Base-by-base conservation (phyloP, 2,113 vertebrate genomes). In the Caranx ignobilis region DNA sequence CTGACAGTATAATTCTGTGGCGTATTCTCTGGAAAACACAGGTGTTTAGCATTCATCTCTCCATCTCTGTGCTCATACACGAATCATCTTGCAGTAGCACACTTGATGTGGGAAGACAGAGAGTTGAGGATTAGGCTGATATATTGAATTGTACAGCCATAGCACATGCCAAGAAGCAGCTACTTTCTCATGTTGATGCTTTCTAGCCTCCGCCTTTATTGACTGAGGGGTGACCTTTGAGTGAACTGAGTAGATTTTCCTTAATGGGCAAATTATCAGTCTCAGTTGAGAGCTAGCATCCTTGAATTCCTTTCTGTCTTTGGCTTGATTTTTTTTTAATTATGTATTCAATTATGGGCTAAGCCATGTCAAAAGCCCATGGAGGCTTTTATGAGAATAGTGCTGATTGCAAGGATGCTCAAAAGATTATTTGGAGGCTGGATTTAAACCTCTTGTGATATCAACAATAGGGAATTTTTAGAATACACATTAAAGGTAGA, bases 141-240 rank as follows among this genome's bases (percentile, higher is more conserved):
- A 65, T 91, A 88, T 92, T 80, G 80, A 81, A 81, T 80, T 71
- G 74, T 77, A 81, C 76, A 71, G 57, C 31, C 59, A 11, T 48
- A 70, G 54, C 73, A 47, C 79, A 83, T 74, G 71, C 75, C 79
- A 72, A 71, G 39, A 61, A 57, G 79, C 47, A 73, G 41, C 70
- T 65, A 50, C 52, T 32, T 71, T 74, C 57, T 81, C 71, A 70
- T 78, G 81, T 69, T 79, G 52, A 88, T 77, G 74, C 69, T 69
- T 34, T 78, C 69, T 56, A 79, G 19, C 60, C 41, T 31, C 35
- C 41, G 50, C 67, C 68, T 48, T 83, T 75, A 67, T 41, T 71
- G 64, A 83, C 90, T 63, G 66, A 79, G 54, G 35, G 37, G 21
- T 90, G 79, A 94, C 92, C 91, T 91, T 82, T 71, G n/a, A 52